Evolutionary conservation across 2,113 vertebrate genomes (phyloP), one percentile per base, ranked within the genome.

Genomic region (Zootoca vivipara): DNA sequence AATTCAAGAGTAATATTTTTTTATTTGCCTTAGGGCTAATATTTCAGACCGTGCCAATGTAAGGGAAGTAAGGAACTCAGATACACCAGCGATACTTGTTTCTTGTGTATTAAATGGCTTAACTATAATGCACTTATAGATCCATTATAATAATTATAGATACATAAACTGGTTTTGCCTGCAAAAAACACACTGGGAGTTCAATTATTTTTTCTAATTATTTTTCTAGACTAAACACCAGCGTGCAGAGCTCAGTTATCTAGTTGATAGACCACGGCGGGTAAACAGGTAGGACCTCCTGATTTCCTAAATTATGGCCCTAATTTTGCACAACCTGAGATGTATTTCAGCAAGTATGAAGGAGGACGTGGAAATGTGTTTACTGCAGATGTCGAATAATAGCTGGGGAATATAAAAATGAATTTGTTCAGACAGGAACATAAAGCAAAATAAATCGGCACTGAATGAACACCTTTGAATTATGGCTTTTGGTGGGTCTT

Each of bases 221-320:
- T 94, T 96, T 87, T 97, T 97, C 96, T 97, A 99, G 99, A 98
- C 97, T 80, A 99, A 99, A 97, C 98, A 99, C 94, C 99, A 99
- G 96, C 97, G 99, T 96, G 97, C 97, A 93, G 99, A 99, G 93
- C 98, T 99, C 97, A 99, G 98, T 97, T 99, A 99, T 96, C 98
- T 99, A 96, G 98, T 98, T 91, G 99, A 99, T 96, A 98, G 98
- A 97, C 98, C 98, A 81, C 97, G 98, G 91, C 98, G 98, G 84
- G 99, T 99, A 90, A 99, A 99, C 98, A 99, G 99, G 99, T 99
- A 98, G 96, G 96, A 83, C 74, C 72, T 90, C 10, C 81, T 88
- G 16, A 13, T 86, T 93, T 90, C 80, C 75, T 92, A 83, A 56
- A n/a, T 78, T 70, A 89, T 52, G 20, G 35, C 73, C 64, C 77